These are phyloP conservation scores for Dasyprocta punctata DNA, from an alignment of 2,113 vertebrate species.

Conservation along the genomic window DNA sequence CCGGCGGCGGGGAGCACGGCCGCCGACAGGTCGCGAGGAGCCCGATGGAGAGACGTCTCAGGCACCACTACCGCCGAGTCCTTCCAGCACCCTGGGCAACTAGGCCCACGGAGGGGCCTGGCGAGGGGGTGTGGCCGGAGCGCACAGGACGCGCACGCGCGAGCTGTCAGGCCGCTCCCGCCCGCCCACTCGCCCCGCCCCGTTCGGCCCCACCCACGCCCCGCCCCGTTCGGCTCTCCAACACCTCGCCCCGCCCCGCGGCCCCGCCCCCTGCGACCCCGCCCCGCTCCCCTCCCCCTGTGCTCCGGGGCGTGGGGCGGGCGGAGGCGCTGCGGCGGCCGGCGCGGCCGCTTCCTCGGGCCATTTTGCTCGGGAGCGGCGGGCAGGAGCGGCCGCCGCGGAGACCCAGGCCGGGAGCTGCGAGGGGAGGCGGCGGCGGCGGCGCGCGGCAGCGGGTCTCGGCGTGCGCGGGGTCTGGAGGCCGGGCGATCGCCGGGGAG, in stretches of 20 bases:
- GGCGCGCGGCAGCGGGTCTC: neutral
- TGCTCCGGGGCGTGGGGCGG: constrained; percentile 42
- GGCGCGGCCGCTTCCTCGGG: constrained; percentile 78
- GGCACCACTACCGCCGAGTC: neutral
- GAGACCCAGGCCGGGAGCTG: neutral
- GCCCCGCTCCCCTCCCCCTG: neutral
- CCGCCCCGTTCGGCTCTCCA: neutral
- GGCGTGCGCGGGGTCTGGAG: neutral
- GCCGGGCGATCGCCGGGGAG: neutral
- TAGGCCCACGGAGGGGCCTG: fast-evolving
- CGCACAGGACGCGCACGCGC: constrained; percentile 20
- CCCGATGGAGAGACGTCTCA: too few relatives aligned
- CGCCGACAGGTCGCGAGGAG: too few relatives aligned
- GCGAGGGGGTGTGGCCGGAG: neutral
- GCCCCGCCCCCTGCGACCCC: neutral
- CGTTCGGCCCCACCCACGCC: too few relatives aligned
- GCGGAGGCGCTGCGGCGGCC: constrained; percentile 69
- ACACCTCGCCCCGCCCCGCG: fast-evolving
- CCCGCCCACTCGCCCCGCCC: too few relatives aligned
- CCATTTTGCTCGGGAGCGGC: constrained; percentile 83
- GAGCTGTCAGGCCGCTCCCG: constrained; percentile 67
- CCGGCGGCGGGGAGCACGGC: neutral
- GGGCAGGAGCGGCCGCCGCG: constrained; percentile 12
- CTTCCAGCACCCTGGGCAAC: neutral
- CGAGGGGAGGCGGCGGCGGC: constrained; percentile 16